Conservation (phyloP, 2,113 vertebrate genomes). For the Trogon surrucura region DNA sequence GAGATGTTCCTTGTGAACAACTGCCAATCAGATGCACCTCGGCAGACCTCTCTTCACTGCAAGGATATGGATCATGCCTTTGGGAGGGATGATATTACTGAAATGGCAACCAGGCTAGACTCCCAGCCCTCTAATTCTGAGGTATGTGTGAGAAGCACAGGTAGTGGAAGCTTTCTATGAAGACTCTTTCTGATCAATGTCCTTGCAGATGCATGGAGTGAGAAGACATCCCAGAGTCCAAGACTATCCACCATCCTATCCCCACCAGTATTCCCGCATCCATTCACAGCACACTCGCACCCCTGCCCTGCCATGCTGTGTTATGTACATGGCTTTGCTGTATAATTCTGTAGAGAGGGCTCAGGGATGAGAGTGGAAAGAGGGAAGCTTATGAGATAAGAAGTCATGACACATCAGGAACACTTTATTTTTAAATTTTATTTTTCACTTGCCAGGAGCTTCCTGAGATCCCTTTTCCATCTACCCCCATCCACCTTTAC, state of each 20-base stretch:
- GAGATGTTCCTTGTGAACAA: fast-evolving
- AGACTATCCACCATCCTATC: neutral
- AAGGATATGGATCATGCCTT: neutral
- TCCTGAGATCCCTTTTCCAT: neutral
- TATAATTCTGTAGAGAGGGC: neutral
- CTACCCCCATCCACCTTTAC: neutral
- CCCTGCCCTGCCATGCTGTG: neutral
- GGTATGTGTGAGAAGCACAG: neutral
- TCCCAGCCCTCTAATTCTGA: neutral
- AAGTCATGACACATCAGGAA: neutral
- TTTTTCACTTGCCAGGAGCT: neutral
- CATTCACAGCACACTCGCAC: neutral
- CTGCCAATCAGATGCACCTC: fast-evolving
- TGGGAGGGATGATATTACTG: neutral
- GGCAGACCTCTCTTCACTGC: neutral
- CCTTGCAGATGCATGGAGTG: neutral
- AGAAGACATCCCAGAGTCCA: neutral
- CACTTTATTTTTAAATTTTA: neutral
- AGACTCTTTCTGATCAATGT: neutral
- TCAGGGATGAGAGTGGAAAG: neutral
- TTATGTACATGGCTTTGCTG: neutral
- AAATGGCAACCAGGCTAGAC: neutral
- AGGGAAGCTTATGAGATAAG: neutral
- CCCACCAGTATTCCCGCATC: neutral
- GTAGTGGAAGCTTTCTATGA: neutral